phyloP scores from a whole-genome alignment of 1,140 invertebrate species.

The Aleiodes sp. region DNA sequence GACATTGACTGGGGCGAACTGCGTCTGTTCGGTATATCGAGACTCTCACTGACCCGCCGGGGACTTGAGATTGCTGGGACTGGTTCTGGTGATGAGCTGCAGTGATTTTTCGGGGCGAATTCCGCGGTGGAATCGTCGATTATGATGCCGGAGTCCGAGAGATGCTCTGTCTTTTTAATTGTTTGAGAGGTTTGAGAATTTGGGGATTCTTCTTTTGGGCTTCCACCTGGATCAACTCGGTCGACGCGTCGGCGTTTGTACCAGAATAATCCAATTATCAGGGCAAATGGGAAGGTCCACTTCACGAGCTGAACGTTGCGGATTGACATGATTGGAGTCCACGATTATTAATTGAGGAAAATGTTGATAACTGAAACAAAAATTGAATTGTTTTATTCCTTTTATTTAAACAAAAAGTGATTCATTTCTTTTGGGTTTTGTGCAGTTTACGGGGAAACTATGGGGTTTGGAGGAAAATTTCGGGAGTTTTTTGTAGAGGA shows the following conservation, averaged over 20 bases:
- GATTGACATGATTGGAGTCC: conserved; percentile 57
- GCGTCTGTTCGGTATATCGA: conserved; percentile 51
- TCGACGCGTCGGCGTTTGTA: conserved; percentile 63
- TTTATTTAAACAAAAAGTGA: too few relatives aligned
- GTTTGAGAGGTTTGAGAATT: neutral
- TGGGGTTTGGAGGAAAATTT: neutral
- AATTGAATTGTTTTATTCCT: neutral
- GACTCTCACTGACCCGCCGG: conserved; percentile 48
- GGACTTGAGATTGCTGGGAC: conserved; percentile 32
- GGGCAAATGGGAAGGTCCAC: conserved; percentile 62
- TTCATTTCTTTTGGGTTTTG: too few relatives aligned
- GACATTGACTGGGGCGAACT: conserved; percentile 35
- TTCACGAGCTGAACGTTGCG: conserved; percentile 53
- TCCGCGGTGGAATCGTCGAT: conserved; percentile 44
- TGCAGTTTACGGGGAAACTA: neutral
- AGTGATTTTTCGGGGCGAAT: too few relatives aligned
- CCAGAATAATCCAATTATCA: conserved; percentile 63
- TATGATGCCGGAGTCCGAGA: conserved; percentile 46
- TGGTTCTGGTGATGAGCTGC: neutral
- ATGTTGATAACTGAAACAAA: conserved; percentile 43
- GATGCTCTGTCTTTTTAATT: conserved; percentile 30
- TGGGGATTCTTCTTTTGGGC: conserved; percentile 6
- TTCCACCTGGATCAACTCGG: conserved; percentile 65
- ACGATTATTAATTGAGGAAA: conserved; percentile 47
- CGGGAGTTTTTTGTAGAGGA: neutral